Evolutionary conservation across 2,113 vertebrate genomes (phyloP), one percentile per base, ranked within the genome.

Genomic region (Emydura subglobosa): DNA sequence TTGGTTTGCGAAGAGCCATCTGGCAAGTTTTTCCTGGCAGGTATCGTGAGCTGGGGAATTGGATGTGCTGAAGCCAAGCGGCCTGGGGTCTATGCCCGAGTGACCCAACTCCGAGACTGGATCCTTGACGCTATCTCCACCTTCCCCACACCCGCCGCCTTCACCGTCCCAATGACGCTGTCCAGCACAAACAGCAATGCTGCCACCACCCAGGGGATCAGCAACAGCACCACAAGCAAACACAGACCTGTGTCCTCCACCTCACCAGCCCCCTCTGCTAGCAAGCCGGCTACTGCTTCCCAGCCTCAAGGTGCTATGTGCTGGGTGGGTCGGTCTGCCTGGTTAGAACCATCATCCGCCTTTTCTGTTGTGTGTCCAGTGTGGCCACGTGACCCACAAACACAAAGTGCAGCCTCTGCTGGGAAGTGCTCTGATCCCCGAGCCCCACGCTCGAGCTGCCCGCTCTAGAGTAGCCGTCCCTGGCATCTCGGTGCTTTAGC

Each of bases 41-140:
- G 99, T 78, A 98, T 99, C 1, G 99, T 99, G 97, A 99, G 99
- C 82, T 99, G 99, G 99, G 99, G 99, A 1, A 98, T 99, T 0
- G 99, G 99, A 53, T 99, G 99, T 34, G 99, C 98, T 0, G 99
- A 99, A 97, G 98, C 99, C 90, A 99, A 99, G 96, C 98, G 97
- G 34, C 99, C 99, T 0, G 99, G 99, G 0, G 99, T 99, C 88
- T 99, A 99, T 34, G 98, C 99, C 10, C 98, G 99, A 0, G 96
- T 99, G 44, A 99, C 99, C 87, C 98, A 93, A 88, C 98, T 99
- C 87, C 97, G 98, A 21, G 98, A 99, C 97, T 99, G 99, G 99
- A 99, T 99, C 97, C 88, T 99, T 78, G 96, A 96, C 81, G 95
- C 96, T 6, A 98, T 97, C 4, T 82, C 94, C 19, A 1, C 29